phyloP scores from a whole-genome alignment of 2,113 vertebrate species.

The Proterorhinus semilunaris region DNA sequence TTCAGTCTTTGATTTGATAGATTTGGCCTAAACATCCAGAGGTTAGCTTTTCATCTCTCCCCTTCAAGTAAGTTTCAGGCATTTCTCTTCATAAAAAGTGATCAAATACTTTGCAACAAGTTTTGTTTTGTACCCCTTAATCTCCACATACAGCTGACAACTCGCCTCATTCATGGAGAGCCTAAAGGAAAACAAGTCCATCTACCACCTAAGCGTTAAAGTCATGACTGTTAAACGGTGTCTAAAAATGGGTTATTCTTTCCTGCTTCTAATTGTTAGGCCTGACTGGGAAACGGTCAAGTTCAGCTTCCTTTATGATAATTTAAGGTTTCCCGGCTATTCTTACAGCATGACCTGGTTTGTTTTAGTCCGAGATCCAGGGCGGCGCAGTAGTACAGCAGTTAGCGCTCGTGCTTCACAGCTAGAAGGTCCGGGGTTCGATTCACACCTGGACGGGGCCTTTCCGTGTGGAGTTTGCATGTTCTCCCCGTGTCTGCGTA shows the following conservation, averaged over 20 bases:
- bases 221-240: too few relatives aligned
- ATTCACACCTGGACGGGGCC: too few relatives aligned
- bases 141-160: too few relatives aligned
- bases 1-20: conserved; percentile 7
- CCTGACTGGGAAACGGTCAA: neutral
- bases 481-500: too few relatives aligned
- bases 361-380: neutral
- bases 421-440: too few relatives aligned
- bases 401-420: too few relatives aligned
- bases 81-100: neutral
- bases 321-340: neutral
- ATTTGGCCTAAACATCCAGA: neutral
- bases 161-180: too few relatives aligned
- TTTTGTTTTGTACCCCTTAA: neutral
- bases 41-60: neutral
- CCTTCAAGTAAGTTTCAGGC: neutral
- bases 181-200: too few relatives aligned
- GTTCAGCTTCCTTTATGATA: neutral
- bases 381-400: too few relatives aligned
- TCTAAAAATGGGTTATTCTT: too few relatives aligned
- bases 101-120: neutral
- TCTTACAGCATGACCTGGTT: neutral
- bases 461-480: too few relatives aligned
- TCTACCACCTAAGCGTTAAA: too few relatives aligned
- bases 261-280: neutral